These are phyloP conservation scores for Hemichromis elongatus DNA, from an alignment of 2,113 vertebrate species.

Conservation along the genomic window DNA sequence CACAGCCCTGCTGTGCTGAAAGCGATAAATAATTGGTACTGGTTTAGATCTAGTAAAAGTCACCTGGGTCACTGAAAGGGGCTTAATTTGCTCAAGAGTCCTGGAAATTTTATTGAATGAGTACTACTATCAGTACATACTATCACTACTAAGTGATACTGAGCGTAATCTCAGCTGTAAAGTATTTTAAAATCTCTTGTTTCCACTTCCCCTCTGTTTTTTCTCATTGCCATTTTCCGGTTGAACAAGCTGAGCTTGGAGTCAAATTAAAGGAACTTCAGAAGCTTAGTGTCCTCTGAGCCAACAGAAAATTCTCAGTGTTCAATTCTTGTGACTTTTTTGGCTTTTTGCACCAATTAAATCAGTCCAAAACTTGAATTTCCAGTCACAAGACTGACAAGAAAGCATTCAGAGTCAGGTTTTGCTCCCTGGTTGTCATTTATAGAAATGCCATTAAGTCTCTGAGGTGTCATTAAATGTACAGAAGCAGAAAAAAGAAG, in stretches of 20 bases:
- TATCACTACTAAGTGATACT: not conserved
- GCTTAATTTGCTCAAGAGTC: not conserved
- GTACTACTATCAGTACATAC: not conserved
- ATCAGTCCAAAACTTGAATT: not conserved
- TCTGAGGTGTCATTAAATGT: not conserved
- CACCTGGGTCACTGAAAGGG: not conserved
- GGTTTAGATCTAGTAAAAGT: not conserved
- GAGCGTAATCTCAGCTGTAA: not conserved
- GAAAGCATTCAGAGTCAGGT: not conserved
- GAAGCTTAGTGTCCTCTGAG: not conserved
- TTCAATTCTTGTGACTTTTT: not conserved
- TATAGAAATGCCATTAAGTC: not conserved
- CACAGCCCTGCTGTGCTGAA: not conserved
- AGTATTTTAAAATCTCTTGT: not conserved
- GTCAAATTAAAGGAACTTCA: not conserved
- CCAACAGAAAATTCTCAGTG: not conserved
- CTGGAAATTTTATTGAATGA: not conserved
- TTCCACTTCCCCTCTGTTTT: not conserved
- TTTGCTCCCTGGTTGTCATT: not conserved
- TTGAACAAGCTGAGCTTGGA: not conserved
- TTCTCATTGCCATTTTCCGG: not conserved
- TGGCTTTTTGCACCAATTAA: not conserved
- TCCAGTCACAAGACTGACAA: not conserved
- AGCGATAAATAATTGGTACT: not conserved
- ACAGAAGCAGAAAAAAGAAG: not conserved